Conservation (phyloP, 2,797 vertebrate species). For the Rhinogobio ventralis region DNA sequence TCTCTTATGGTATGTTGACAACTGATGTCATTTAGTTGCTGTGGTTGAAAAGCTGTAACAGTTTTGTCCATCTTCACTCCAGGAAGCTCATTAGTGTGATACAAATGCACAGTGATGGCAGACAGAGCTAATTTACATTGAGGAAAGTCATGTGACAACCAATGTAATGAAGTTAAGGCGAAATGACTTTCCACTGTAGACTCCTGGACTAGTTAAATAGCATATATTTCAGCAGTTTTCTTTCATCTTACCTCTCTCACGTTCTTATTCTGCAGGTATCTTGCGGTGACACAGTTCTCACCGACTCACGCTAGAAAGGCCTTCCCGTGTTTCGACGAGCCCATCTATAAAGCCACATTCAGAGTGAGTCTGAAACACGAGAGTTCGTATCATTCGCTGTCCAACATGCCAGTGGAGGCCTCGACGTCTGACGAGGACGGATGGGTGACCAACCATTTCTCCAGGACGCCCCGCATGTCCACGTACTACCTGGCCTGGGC, state of each 20-base stretch:
- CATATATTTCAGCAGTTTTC: background rate
- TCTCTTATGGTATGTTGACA: background rate
- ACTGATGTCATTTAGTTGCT: background rate
- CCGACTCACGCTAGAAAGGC: conserved; percentile 89
- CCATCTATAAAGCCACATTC: conserved; percentile 90
- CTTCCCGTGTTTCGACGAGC: conserved; percentile 89
- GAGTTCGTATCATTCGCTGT: conserved; percentile 85
- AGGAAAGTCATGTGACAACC: conserved; percentile 11
- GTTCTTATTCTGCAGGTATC: conserved; percentile 74
- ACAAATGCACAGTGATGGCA: background rate
- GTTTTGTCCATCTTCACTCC: conserved; percentile 9
- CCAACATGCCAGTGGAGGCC: conserved; percentile 88
- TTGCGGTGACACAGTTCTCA: conserved; percentile 88
- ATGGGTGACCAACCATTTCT: conserved; percentile 88
- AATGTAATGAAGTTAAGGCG: background rate
- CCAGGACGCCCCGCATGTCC: conserved; percentile 88
- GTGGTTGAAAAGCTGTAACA: background rate
- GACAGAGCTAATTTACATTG: conserved; percentile 19
- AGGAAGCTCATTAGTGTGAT: conserved; percentile 11
- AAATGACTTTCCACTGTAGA: conserved; percentile 35
- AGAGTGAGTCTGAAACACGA: conserved; percentile 88
- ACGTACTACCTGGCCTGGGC: conserved; percentile 90
- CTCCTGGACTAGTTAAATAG: conserved; percentile 16
- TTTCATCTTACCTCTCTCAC: background rate
- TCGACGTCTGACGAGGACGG: conserved; percentile 85